A percentile compares a stretch with the other conserved stretches of the same genome.
These are phyloP conservation scores for Nemoura dubitans DNA, from an alignment of 2,888 invertebrate genomes.

Conservation along the genomic window DNA sequence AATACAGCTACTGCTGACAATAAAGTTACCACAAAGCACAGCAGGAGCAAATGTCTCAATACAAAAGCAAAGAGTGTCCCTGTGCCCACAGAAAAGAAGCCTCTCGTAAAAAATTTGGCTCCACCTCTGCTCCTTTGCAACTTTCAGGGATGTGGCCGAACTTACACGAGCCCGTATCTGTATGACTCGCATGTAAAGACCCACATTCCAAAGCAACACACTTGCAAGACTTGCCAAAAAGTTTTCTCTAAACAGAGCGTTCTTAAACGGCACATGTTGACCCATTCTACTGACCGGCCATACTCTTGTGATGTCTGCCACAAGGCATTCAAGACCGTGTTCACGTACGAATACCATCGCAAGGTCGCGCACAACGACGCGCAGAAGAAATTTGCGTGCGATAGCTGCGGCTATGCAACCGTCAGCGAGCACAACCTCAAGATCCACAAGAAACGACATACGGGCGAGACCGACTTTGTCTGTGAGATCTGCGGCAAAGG, in stretches of 20 bases:
- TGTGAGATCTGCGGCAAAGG: slow-evolving; percentile 59
- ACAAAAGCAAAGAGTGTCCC: not conserved
- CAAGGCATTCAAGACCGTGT: slow-evolving; percentile 59
- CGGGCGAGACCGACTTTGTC: slow-evolving; percentile 54
- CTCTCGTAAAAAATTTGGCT: not conserved
- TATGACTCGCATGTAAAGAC: slow-evolving; percentile 38
- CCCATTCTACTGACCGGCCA: slow-evolving; percentile 61
- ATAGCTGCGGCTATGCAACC: slow-evolving; percentile 55
- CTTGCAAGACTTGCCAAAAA: slow-evolving; percentile 17
- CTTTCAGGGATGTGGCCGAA: slow-evolving; percentile 40
- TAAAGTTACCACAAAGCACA: not conserved
- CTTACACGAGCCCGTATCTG: slow-evolving; percentile 35
- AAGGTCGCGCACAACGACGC: slow-evolving; percentile 57
- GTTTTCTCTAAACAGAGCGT: slow-evolving; percentile 57
- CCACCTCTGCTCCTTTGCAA: slow-evolving; percentile 3
- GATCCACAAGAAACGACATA: slow-evolving; percentile 55
- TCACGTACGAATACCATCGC: slow-evolving; percentile 54
- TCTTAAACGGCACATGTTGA: slow-evolving; percentile 68
- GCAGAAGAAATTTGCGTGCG: slow-evolving; percentile 56
- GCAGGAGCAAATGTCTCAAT: not conserved
- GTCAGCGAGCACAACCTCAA: slow-evolving; percentile 57
- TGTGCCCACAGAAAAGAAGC: not conserved
- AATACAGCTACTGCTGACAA: not conserved
- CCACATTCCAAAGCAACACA: slow-evolving; percentile 27
- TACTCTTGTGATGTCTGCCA: slow-evolving; percentile 59